Evolutionary conservation across 1,140 invertebrate species (phyloP).

Genomic region (Drosophila ohnishii): DNA sequence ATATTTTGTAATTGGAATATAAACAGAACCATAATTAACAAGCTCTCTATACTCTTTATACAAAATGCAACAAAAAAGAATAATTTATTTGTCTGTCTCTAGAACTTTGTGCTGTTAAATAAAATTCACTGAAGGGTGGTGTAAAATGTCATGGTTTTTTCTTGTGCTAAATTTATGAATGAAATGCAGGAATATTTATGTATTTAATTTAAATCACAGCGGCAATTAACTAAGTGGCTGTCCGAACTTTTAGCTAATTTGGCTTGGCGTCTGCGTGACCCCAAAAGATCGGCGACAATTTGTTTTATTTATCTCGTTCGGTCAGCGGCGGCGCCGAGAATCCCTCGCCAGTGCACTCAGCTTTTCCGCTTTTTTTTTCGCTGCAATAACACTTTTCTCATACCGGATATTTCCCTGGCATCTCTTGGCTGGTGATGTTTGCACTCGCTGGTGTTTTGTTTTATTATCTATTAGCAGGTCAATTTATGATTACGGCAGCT

Average conservation of each 20-base stretch:
- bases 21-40: neutral
- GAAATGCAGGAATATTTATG: slow-evolving; percentile 41
- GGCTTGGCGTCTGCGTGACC: slow-evolving; percentile 64
- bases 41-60: neutral
- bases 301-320: slow-evolving; percentile 66
- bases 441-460: slow-evolving; percentile 31
- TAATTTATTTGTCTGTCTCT: slow-evolving; percentile 1
- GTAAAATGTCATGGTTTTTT: slow-evolving; percentile 24
- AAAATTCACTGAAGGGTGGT: slow-evolving; percentile 10
- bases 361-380: slow-evolving; percentile 18
- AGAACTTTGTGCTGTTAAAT: slow-evolving; percentile 6
- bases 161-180: slow-evolving; percentile 18
- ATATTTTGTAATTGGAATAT: slow-evolving; percentile 5
- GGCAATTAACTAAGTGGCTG: slow-evolving; percentile 75
- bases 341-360: slow-evolving; percentile 44
- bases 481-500: slow-evolving; percentile 60
- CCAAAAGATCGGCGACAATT: slow-evolving; percentile 55
- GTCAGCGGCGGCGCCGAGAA: slow-evolving; percentile 58
- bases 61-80: neutral
- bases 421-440: slow-evolving; percentile 19
- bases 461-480: slow-evolving; percentile 69
- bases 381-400: slow-evolving; percentile 34
- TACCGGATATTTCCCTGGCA: neutral
- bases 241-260: slow-evolving; percentile 74
- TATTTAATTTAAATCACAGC: slow-evolving; percentile 53